A percentile compares a stretch with the other conserved stretches of the same genome.
These are phyloP conservation scores for Ardeotis arabs DNA, from an alignment of 2,113 vertebrate genomes.

Conservation along the genomic window DNA sequence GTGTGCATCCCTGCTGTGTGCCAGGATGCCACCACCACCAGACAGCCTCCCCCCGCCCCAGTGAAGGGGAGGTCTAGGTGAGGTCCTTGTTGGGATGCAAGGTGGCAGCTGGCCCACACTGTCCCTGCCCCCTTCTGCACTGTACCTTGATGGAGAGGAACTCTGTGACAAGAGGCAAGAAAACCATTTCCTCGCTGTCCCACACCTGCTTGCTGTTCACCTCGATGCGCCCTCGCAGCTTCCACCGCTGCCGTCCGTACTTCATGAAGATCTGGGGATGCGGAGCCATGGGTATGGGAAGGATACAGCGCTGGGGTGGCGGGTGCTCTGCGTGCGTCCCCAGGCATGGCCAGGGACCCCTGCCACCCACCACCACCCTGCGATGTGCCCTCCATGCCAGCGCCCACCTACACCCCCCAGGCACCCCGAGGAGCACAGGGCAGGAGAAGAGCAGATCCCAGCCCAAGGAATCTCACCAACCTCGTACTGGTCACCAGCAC, in stretches of 20 bases:
- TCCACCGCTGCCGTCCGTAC: conserved; percentile 95
- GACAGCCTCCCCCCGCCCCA: neutral
- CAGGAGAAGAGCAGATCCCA: conserved; percentile 1
- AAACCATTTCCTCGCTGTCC: conserved; percentile 95
- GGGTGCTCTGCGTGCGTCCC: neutral
- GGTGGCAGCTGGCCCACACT: neutral
- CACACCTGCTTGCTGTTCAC: conserved; percentile 93
- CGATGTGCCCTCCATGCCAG: neutral
- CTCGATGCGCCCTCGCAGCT: conserved; percentile 91
- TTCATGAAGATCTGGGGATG: conserved; percentile 90
- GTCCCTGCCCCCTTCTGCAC: neutral
- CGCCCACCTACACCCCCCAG: neutral
- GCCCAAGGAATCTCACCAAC: conserved; percentile 67
- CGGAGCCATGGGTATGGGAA: neutral
- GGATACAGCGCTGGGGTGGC: fast-evolving
- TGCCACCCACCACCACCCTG: neutral
- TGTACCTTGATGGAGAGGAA: conserved; percentile 95
- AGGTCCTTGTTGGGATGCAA: neutral
- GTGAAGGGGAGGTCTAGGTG: neutral
- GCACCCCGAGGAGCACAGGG: neutral
- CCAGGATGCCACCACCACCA: neutral
- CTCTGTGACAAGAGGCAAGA: conserved; percentile 92
- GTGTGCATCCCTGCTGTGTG: neutral
- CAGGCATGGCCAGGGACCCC: neutral
- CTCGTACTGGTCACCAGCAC: conserved; percentile 97